A percentile compares a stretch with the other conserved stretches of the same genome.
phyloP scores from a whole-genome alignment of 1,140 invertebrate species.

The Lucilia cuprina region DNA sequence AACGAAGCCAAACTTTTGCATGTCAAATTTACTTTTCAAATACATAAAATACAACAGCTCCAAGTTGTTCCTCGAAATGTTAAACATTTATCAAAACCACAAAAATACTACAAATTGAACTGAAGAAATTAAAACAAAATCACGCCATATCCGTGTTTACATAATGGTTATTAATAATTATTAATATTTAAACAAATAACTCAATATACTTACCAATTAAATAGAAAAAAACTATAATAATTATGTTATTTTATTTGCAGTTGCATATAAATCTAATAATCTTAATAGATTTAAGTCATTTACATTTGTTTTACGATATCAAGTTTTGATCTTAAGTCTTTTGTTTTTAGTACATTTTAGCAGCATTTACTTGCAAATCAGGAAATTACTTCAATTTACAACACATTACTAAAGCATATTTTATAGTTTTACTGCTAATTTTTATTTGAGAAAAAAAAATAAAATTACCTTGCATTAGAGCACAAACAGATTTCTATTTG shows the following conservation, averaged over 20 bases:
- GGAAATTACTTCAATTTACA: not conserved
- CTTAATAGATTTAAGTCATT: not conserved
- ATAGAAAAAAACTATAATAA: not conserved
- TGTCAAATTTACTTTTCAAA: not conserved
- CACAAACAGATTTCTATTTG: not conserved
- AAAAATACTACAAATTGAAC: not conserved
- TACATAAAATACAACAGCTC: not conserved
- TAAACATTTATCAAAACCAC: not conserved
- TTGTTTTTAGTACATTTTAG: not conserved
- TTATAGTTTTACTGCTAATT: not conserved
- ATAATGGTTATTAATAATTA: not conserved
- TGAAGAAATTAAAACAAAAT: not conserved
- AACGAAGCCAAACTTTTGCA: not conserved
- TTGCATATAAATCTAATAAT: not conserved
- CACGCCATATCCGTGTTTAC: conserved; percentile 13
- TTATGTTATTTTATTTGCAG: no score
- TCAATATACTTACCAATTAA: not conserved
- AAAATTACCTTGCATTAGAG: not conserved
- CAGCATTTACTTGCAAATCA: not conserved
- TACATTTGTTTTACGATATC: not conserved
- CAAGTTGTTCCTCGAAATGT: not conserved
- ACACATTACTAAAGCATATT: not conserved
- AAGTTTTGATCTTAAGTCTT: not conserved
- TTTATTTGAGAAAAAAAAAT: no score
- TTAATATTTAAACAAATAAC: not conserved